A percentile compares a stretch with the other conserved stretches of the same genome.
These are phyloP conservation scores for Triops longicaudatus DNA, from an alignment of 1,140 invertebrate species.

Conservation along the genomic window DNA sequence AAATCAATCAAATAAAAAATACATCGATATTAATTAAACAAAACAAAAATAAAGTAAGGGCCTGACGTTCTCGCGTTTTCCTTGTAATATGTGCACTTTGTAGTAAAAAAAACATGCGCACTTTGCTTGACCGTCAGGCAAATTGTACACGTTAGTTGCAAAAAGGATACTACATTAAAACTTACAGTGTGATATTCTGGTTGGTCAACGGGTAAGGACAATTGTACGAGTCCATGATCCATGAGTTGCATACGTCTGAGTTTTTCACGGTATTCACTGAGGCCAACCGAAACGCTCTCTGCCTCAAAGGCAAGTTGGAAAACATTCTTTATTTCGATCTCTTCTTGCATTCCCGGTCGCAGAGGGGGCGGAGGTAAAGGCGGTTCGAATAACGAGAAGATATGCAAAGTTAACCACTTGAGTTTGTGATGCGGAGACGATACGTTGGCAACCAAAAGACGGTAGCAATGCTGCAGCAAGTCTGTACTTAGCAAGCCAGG, in stretches of 20 bases:
- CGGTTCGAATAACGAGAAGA: constrained; percentile 59
- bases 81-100: no score
- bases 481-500: constrained; percentile 26
- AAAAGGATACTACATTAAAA: background rate
- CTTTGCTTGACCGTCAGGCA: no score
- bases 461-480: constrained; percentile 34
- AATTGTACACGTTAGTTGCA: no score
- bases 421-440: constrained; percentile 40
- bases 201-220: constrained; percentile 32
- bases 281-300: constrained; percentile 54
- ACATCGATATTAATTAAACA: no score
- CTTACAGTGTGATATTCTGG: constrained; percentile 3
- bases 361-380: constrained; percentile 34
- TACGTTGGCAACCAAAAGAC: constrained; percentile 36
- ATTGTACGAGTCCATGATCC: constrained; percentile 40
- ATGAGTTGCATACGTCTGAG: constrained; percentile 63
- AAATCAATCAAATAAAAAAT: no score
- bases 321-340: constrained; percentile 41
- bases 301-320: constrained; percentile 59
- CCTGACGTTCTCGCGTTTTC: no score
- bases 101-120: no score
- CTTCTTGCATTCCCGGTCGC: constrained; percentile 29
- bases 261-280: constrained; percentile 69
- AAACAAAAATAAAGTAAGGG: no score
- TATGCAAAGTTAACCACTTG: constrained; percentile 56